These are phyloP conservation scores for Nycteola revayana DNA, from an alignment of 2,888 invertebrate species.

Conservation along the genomic window DNA sequence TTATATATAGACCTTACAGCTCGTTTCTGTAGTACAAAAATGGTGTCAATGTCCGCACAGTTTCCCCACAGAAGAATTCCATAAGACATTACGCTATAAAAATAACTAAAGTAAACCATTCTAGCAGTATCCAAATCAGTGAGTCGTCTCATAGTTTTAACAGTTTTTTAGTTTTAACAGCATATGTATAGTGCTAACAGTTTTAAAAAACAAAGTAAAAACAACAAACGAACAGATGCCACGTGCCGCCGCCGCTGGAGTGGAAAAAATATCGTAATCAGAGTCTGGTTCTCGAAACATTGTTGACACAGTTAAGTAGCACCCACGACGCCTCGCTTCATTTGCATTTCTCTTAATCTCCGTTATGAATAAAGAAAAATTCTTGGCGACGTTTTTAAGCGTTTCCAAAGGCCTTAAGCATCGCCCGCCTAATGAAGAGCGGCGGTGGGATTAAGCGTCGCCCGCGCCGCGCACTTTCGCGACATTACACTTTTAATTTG, in stretches of 20 bases:
- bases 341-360: constrained; percentile 80
- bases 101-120: too few species aligned
- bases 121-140: too few species aligned
- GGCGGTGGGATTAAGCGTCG: constrained; percentile 63
- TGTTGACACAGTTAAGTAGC: constrained; percentile 82
- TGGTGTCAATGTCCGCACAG: too few species aligned
- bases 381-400: constrained; percentile 72
- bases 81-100: too few species aligned
- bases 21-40: too few species aligned
- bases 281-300: constrained; percentile 47
- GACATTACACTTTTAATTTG: constrained; percentile 88
- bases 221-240: constrained; percentile 15
- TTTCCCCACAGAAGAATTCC: too few species aligned
- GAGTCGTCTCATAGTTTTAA: too few species aligned
- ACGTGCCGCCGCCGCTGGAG: constrained; percentile 32
- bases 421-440: constrained; percentile 70
- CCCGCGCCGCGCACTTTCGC: constrained; percentile 64
- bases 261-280: constrained; percentile 46
- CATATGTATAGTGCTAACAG: too few species aligned
- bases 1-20: too few species aligned
- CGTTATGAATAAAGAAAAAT: constrained; percentile 82
- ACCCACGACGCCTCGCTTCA: constrained; percentile 71
- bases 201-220: constrained; percentile 1
- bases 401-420: constrained; percentile 55
- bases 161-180: too few species aligned